Percentiles rank a stretch among this genome's conserved stretches.
Conservation (phyloP, 2,888 invertebrate genomes). For the Spicauda simplicius region DNA sequence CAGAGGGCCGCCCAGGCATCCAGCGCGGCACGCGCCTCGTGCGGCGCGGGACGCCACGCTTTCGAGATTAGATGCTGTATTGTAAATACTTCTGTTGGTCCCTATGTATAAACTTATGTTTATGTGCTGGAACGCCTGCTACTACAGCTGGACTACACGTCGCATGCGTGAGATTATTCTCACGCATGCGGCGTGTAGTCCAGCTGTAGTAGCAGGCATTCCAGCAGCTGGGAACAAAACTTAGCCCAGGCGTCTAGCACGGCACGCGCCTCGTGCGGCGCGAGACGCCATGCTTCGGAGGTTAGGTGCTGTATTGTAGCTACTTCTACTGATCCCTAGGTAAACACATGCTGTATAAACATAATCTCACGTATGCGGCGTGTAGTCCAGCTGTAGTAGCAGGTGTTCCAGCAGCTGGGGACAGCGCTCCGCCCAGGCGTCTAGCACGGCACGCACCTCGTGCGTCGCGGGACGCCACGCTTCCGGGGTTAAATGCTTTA, state of each 20-base stretch:
- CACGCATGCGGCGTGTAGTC: constrained; percentile 71
- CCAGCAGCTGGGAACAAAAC: constrained; percentile 59
- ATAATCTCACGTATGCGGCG: constrained; percentile 64
- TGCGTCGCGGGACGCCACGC: constrained; percentile 63
- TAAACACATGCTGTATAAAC: too few relatives aligned
- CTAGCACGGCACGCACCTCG: constrained; percentile 58
- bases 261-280: constrained; percentile 51
- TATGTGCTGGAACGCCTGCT: too few relatives aligned
- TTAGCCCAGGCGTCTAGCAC: constrained; percentile 65
- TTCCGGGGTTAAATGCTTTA: constrained; percentile 52
- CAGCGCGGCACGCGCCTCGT: constrained; percentile 57
- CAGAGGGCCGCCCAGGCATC: constrained; percentile 65
- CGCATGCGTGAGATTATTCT: too few relatives aligned
- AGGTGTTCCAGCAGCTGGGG: constrained; percentile 58
- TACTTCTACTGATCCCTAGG: too few relatives aligned
- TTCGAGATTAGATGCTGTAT: constrained; percentile 51
- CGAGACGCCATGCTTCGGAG: constrained; percentile 65
- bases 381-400: constrained; percentile 63
- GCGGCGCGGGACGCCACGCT: constrained; percentile 62
- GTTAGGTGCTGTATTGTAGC: constrained; percentile 53
- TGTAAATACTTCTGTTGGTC: too few relatives aligned
- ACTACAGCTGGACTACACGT: too few relatives aligned
- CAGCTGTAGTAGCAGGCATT: constrained; percentile 58
- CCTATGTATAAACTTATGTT: too few relatives aligned
- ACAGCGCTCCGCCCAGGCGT: constrained; percentile 65